Conservation (phyloP, 2,113 vertebrate species). For the Nestor notabilis region DNA sequence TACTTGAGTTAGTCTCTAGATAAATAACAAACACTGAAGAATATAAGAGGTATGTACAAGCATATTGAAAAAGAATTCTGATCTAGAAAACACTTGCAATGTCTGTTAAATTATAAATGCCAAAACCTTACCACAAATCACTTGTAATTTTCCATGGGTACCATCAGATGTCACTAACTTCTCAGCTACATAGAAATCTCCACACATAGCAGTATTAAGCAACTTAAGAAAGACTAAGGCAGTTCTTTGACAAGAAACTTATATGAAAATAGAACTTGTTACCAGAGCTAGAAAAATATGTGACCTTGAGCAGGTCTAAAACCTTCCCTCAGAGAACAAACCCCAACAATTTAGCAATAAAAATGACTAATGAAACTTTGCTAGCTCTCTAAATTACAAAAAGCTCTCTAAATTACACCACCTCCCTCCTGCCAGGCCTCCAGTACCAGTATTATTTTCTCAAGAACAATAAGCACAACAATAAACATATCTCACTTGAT, state of each 20-base stretch:
- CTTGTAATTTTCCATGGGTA: constrained; percentile 30
- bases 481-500: background rate
- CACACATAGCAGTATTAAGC: background rate
- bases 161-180: constrained; percentile 67
- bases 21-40: background rate
- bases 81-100: background rate
- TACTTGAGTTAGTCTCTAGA: background rate
- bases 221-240: background rate
- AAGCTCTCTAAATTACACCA: background rate
- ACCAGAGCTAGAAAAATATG: background rate
- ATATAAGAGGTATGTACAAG: background rate
- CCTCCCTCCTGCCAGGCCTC: background rate
- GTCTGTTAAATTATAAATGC: fast-evolving
- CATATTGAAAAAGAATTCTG: background rate
- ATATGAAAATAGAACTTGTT: background rate
- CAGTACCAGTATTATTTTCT: background rate
- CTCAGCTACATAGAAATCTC: background rate
- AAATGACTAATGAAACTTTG: background rate
- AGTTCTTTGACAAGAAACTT: background rate
- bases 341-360: background rate
- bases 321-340: background rate
- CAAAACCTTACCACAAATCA: background rate
- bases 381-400: background rate
- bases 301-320: background rate
- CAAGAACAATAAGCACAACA: background rate